phyloP scores from a whole-genome alignment of 2,113 vertebrate genomes.

The Ophthalmolycus amberensis region DNA sequence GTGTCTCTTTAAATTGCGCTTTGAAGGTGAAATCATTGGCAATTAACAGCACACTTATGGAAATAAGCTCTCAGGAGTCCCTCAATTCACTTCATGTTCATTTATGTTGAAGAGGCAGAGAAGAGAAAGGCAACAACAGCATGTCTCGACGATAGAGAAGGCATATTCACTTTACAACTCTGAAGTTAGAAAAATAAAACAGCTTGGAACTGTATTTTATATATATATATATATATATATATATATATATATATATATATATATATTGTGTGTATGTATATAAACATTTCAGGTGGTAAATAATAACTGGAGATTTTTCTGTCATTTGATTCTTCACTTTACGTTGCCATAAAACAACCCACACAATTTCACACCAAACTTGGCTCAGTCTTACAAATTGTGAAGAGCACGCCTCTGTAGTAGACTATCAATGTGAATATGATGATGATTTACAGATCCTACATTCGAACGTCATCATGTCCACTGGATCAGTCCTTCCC shows the following conservation, averaged over 20 bases:
- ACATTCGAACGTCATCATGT: neutral
- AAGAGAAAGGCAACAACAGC: neutral
- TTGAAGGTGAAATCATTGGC: constrained; percentile 40
- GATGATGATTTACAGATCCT: neutral
- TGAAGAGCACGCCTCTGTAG: neutral
- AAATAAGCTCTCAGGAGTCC: constrained; percentile 10
- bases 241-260: neutral
- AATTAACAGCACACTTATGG: constrained; percentile 60
- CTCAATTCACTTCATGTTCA: constrained; percentile 23
- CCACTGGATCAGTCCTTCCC: constrained; percentile 1
- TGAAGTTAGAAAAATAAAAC: neutral
- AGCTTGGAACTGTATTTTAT: neutral
- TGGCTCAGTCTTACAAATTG: neutral
- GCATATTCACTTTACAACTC: constrained; percentile 2
- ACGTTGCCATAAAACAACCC: constrained; percentile 17
- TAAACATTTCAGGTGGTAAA: neutral
- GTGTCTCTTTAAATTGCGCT: constrained; percentile 45
- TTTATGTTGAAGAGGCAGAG: constrained; percentile 10
- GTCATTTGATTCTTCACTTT: neutral
- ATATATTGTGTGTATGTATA: neutral
- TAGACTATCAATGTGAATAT: constrained; percentile 2
- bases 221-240: neutral
- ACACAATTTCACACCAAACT: constrained; percentile 30
- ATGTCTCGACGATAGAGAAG: neutral
- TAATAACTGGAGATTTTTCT: neutral